A percentile compares a stretch with the other conserved stretches of the same genome.
phyloP scores from a whole-genome alignment of 1,140 invertebrate species.

The Tenebrio molitor region DNA sequence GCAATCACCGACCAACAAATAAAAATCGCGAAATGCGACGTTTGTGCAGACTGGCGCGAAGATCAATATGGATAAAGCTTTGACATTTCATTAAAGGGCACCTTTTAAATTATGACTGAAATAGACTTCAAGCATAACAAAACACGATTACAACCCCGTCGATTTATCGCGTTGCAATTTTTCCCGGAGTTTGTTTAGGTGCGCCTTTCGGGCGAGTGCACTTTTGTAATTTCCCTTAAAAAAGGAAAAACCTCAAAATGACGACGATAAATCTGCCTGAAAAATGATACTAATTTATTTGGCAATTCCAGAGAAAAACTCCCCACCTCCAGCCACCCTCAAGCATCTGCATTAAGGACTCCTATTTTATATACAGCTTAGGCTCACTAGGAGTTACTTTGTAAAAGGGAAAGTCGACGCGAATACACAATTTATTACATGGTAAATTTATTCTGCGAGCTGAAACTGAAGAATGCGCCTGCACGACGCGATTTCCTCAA shows the following conservation, averaged over 20 bases:
- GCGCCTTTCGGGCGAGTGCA: slow-evolving; percentile 39
- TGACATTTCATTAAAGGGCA: slow-evolving; percentile 47
- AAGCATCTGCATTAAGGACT: slow-evolving; percentile 54
- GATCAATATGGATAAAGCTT: slow-evolving; percentile 41
- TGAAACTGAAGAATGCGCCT: slow-evolving; percentile 6
- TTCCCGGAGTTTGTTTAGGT: slow-evolving; percentile 12
- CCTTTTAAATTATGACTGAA: slow-evolving; percentile 42
- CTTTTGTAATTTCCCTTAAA: slow-evolving; percentile 51
- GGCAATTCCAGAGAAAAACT: slow-evolving; percentile 60
- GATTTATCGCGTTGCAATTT: background rate
- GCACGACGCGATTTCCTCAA: background rate
- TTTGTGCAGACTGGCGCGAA: background rate
- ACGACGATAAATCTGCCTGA: slow-evolving; percentile 62
- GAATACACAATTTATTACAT: slow-evolving; percentile 45
- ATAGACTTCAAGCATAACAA: slow-evolving; percentile 24
- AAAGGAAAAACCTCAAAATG: slow-evolving; percentile 58
- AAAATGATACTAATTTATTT: slow-evolving; percentile 63
- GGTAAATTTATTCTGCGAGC: slow-evolving; percentile 12
- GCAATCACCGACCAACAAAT: too few species aligned
- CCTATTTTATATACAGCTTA: slow-evolving; percentile 53
- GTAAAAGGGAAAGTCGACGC: slow-evolving; percentile 46
- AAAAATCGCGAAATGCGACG: background rate
- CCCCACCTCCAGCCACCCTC: slow-evolving; percentile 48
- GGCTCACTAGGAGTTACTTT: slow-evolving; percentile 44
- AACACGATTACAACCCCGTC: slow-evolving; percentile 2